These are phyloP conservation scores for Plodia interpunctella DNA, from an alignment of 1,140 invertebrate genomes.

Conservation along the genomic window DNA sequence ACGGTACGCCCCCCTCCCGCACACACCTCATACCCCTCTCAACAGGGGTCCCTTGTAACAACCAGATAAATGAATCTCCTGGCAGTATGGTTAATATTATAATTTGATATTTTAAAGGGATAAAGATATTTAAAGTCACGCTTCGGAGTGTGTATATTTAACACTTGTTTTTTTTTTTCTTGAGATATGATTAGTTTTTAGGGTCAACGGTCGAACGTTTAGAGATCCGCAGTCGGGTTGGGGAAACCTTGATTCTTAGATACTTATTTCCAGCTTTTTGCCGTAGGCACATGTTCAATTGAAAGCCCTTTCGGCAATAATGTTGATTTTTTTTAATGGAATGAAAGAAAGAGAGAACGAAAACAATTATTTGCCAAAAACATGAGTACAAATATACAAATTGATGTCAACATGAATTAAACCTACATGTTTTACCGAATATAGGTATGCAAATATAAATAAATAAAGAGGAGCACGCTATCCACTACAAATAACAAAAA, in stretches of 20 bases:
- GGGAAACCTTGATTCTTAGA: constrained; percentile 2
- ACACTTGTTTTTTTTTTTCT: constrained; percentile 35
- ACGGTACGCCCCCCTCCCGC: constrained; percentile 26
- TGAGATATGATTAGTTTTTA: constrained; percentile 23
- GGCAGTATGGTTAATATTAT: constrained; percentile 65
- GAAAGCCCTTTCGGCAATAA: too few relatives aligned
- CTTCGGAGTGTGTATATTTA: constrained; percentile 65
- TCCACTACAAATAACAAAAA: too few relatives aligned
- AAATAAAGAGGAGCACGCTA: too few relatives aligned
- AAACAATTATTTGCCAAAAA: too few relatives aligned
- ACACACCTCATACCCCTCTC: constrained; percentile 17
- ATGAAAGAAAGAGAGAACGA: too few relatives aligned
- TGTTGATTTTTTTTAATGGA: too few relatives aligned
- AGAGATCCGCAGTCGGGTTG: constrained; percentile 12
- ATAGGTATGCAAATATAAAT: too few relatives aligned
- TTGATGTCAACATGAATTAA: too few relatives aligned
- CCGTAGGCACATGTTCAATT: too few relatives aligned
- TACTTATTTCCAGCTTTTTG: too few relatives aligned
- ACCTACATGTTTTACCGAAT: too few relatives aligned
- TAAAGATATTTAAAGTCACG: constrained; percentile 72
- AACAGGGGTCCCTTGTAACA: constrained; percentile 52
- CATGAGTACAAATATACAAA: too few relatives aligned
- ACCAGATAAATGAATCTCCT: constrained; percentile 54
- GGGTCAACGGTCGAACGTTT: constrained; percentile 23
- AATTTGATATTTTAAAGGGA: constrained; percentile 72